Evolutionary conservation across 2,888 invertebrate species (phyloP).

Genomic region (Steinernema scapterisci): DNA sequence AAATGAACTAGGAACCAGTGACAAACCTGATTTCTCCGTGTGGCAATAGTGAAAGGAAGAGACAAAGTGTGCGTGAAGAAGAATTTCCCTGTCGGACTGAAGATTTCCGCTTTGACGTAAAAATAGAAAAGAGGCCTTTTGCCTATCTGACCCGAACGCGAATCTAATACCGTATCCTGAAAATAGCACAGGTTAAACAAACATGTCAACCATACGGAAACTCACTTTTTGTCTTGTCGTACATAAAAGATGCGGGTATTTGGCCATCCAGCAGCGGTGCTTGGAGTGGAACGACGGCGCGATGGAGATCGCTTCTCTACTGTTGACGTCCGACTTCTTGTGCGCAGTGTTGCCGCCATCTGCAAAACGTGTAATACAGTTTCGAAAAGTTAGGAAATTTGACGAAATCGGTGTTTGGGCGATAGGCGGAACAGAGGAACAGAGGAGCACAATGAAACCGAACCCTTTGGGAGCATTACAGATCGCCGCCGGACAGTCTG

Average conservation of each 20-base stretch:
- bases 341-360: slow-evolving; percentile 47
- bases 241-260: slow-evolving; percentile 51
- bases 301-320: slow-evolving; percentile 50
- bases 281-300: slow-evolving; percentile 44
- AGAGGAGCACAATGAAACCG: no score
- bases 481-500: no score
- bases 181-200: not conserved
- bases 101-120: slow-evolving; percentile 50
- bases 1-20: no score
- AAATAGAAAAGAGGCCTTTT: slow-evolving; percentile 52
- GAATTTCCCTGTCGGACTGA: slow-evolving; percentile 47
- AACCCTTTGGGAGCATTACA: no score
- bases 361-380: not conserved
- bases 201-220: slow-evolving; percentile 1
- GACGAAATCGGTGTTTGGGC: no score
- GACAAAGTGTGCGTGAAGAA: slow-evolving; percentile 50
- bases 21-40: slow-evolving; percentile 52
- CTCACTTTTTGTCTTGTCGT: slow-evolving; percentile 50
- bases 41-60: slow-evolving; percentile 51
- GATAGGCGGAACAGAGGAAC: no score
- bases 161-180: slow-evolving; percentile 23
- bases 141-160: slow-evolving; percentile 45
- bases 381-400: no score
- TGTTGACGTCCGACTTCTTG: slow-evolving; percentile 52
- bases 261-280: slow-evolving; percentile 47